A percentile compares a stretch with the other conserved stretches of the same genome.
Conservation (phyloP, 2,113 vertebrate genomes). For the Cynopterus brachyotis region DNA sequence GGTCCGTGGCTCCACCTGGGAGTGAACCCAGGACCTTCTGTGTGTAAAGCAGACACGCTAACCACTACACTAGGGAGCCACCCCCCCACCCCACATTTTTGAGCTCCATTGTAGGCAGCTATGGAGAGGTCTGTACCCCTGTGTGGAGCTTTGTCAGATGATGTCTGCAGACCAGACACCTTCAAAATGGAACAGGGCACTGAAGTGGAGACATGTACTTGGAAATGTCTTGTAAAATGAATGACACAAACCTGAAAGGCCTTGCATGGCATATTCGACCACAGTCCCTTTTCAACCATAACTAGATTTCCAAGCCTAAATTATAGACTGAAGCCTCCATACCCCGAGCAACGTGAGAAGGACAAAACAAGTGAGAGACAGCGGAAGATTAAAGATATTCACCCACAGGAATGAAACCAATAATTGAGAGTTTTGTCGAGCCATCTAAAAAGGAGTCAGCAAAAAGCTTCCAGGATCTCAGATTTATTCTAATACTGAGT, state of each 20-base stretch:
- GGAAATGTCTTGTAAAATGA: background rate
- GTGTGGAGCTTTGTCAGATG: background rate
- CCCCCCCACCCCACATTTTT: background rate
- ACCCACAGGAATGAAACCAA: background rate
- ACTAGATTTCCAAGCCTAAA: background rate
- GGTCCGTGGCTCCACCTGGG: too few relatives aligned
- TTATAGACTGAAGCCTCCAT: background rate
- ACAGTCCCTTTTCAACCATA: background rate
- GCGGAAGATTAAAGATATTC: background rate
- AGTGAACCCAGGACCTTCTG: too few relatives aligned
- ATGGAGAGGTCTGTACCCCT: background rate
- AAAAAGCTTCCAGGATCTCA: background rate
- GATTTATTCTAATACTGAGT: background rate
- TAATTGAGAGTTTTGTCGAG: background rate
- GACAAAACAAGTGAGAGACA: background rate
- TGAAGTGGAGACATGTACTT: background rate
- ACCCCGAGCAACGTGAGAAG: background rate
- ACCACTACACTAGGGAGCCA: too few relatives aligned
- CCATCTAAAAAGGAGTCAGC: background rate
- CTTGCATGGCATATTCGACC: background rate
- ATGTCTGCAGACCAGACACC: background rate
- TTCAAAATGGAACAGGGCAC: background rate
- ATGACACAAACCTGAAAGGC: background rate
- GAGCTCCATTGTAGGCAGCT: background rate
- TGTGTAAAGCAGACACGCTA: too few relatives aligned